These are phyloP conservation scores for Streptopelia turtur DNA, from an alignment of 2,797 vertebrate genomes.

Conservation along the genomic window DNA sequence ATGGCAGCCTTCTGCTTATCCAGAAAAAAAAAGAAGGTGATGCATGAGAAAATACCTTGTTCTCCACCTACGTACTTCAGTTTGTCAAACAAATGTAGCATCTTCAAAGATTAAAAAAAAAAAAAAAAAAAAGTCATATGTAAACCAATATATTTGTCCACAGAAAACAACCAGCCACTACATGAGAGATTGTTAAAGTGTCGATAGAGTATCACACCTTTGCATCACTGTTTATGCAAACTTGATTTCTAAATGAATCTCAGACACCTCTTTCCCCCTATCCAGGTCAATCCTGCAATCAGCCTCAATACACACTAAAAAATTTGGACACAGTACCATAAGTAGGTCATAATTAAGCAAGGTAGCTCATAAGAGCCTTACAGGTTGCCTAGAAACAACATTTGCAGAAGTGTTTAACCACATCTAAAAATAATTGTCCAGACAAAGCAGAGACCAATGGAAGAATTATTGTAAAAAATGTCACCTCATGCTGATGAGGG, in stretches of 20 bases:
- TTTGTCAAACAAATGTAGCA: background rate
- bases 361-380: slow-evolving; percentile 33
- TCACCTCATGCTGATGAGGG: background rate
- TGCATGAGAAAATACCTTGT: background rate
- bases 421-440: slow-evolving; percentile 70
- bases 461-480: background rate
- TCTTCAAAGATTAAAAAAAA: background rate
- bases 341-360: slow-evolving; percentile 68
- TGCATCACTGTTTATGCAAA: background rate
- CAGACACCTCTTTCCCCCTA: background rate
- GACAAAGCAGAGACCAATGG: background rate
- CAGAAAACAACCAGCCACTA: background rate
- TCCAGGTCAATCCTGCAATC: slow-evolving; percentile 17
- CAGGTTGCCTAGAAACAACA: slow-evolving; percentile 69
- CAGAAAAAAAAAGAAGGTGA: background rate
- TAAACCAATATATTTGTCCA: background rate
- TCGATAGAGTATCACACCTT: background rate
- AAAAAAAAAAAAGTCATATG: background rate
- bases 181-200: background rate
- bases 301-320: background rate
- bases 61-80: background rate
- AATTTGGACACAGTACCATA: slow-evolving; percentile 37
- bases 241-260: background rate
- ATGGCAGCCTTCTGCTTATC: background rate
- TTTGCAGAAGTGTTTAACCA: slow-evolving; percentile 55